These are phyloP conservation scores for Stramonita haemastoma DNA, from an alignment of 2,888 invertebrate species.

Conservation along the genomic window DNA sequence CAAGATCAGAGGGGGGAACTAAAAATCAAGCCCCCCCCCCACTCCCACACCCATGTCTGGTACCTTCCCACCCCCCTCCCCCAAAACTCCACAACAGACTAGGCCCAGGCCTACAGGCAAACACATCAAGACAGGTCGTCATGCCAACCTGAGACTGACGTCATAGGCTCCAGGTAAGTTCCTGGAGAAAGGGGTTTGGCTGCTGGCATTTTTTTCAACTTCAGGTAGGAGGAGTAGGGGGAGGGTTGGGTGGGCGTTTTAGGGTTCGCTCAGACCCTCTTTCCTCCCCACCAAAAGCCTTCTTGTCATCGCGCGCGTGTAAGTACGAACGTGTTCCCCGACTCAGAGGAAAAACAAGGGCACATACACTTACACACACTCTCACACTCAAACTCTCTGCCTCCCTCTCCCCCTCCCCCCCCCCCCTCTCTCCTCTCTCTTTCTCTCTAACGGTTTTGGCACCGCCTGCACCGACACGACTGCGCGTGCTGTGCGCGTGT, in stretches of 20 bases:
- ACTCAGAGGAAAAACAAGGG: no score
- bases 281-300: background rate
- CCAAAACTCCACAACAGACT: background rate
- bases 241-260: background rate
- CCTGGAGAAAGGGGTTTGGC: background rate
- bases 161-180: conserved; percentile 8
- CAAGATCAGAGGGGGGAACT: no score
- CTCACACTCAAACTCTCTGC: no score
- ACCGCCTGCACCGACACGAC: background rate
- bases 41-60: background rate
- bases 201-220: background rate
- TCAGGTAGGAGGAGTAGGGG: background rate
- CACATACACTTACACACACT: no score
- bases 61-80: background rate
- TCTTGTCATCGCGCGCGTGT: background rate
- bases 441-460: background rate
- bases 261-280: background rate
- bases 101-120: background rate
- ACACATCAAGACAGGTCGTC: background rate
- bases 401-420: no score
- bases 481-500: conserved; percentile 29
- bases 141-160: conserved; percentile 20
- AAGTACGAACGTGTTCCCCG: no score
- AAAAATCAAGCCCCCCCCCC: background rate
- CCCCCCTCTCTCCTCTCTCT: no score